Conservation (phyloP, 1,140 invertebrate species). For the Pseudomyrmex dendroicus region DNA sequence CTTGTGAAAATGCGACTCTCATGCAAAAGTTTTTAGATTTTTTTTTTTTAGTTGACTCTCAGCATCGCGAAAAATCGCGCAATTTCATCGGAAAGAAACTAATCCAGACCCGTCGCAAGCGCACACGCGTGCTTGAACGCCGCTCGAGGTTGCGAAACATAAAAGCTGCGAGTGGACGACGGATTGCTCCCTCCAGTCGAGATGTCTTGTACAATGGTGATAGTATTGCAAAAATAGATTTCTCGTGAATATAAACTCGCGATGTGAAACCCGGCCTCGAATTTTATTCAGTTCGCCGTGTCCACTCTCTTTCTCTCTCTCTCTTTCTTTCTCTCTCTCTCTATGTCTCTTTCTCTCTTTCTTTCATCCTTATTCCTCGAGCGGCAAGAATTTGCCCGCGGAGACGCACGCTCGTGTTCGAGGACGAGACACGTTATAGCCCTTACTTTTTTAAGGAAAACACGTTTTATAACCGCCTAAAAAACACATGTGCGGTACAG, state of each 20-base stretch:
- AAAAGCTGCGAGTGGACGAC: slow-evolving; percentile 41
- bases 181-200: slow-evolving; percentile 45
- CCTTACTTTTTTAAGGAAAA: slow-evolving; percentile 47
- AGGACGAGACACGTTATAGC: slow-evolving; percentile 32
- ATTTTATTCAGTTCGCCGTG: slow-evolving; percentile 51
- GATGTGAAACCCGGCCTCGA: slow-evolving; percentile 60
- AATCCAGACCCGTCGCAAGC: slow-evolving; percentile 43
- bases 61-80: background rate
- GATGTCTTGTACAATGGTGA: slow-evolving; percentile 70
- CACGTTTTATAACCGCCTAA: slow-evolving; percentile 47
- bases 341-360: background rate
- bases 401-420: slow-evolving; percentile 30
- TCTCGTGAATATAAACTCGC: slow-evolving; percentile 66
- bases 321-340: background rate
- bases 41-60: background rate
- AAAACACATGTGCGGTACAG: slow-evolving; percentile 49
- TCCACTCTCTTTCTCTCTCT: background rate
- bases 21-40: background rate
- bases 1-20: background rate
- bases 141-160: slow-evolving; percentile 31
- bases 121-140: slow-evolving; percentile 5
- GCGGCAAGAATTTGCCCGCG: slow-evolving; percentile 19
- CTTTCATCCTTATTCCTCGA: slow-evolving; percentile 13
- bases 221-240: slow-evolving; percentile 74
- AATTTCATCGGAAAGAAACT: background rate